Base-by-base conservation (phyloP, 2,797 vertebrate genomes). In the Pseudochromis fuscus region DNA sequence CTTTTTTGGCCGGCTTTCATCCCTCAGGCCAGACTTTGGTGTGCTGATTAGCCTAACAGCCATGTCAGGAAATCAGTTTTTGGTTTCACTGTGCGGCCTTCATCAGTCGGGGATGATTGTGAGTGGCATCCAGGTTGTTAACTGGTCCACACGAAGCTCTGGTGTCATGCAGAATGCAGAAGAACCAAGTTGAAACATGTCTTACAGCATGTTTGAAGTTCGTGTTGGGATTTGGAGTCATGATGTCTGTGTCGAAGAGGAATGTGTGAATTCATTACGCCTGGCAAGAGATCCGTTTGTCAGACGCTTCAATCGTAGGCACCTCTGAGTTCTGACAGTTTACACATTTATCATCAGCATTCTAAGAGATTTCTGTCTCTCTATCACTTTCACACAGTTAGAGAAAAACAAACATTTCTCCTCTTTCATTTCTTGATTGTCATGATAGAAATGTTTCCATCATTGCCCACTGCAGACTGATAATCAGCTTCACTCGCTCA, bases 401-500 rank as follows among this genome's bases (percentile, higher is more conserved):
- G 13, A 38, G 49, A 38, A 59, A 42, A 62, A 72, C 8, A 55
- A 68, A 56, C 50, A 45, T 52, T 21, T 57, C 9, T 31, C 49
- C 31, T 11, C 30, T 67, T 33, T 71, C 10, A 63, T 40, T 57
- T 28, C 62, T 59, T 53, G 51, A 79, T 46, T 62, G 13, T 50
- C 21, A 1, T 31, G 15, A 67, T 40, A 48, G 18, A 42, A 72
- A 79, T 64, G 59, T 52, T 72, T 49, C 44, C 60, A 67, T 51
- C 28, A 25, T 73, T 67, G 7, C 62, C 49, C 25, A 0, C 49
- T 46, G 66, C n/a, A 49, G 40, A 63, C 57, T 71, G 74, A 82
- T 73, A 46, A 83, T 77, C 62, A 72, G 25, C 58, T 46, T 44
- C 48, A 25, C 56, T 50, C 57, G 64, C 71, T 75, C 33, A 71